These are phyloP conservation scores for Sisyra terminalis DNA, from an alignment of 2,888 invertebrate species.

Conservation along the genomic window DNA sequence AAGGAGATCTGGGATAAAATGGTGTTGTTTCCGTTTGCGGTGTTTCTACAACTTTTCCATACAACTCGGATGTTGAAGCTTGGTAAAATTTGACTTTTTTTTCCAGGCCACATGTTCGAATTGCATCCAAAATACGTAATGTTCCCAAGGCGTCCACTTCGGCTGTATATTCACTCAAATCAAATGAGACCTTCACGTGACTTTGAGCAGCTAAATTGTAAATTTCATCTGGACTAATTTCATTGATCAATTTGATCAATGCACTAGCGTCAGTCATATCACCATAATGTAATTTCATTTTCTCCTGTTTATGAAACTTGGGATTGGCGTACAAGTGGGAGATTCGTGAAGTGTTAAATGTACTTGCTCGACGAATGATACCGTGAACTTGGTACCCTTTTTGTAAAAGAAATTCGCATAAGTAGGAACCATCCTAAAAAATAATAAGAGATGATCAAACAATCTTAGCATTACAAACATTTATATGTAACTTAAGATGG, in stretches of 20 bases:
- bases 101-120: slow-evolving; percentile 72
- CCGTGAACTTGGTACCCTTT: slow-evolving; percentile 96
- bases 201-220: slow-evolving; percentile 98
- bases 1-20: slow-evolving; percentile 91
- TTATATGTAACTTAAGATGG: no score
- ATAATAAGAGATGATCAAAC: no score
- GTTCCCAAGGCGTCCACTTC: slow-evolving; percentile 96
- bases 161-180: slow-evolving; percentile 96
- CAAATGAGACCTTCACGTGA: slow-evolving; percentile 98
- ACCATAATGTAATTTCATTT: slow-evolving; percentile 92
- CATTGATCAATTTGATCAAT: slow-evolving; percentile 64
- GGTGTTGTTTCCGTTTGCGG: slow-evolving; percentile 92
- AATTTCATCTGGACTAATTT: slow-evolving; percentile 76
- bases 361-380: slow-evolving; percentile 82
- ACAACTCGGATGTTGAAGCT: slow-evolving; percentile 89
- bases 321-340: slow-evolving; percentile 90
- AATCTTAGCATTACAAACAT: no score
- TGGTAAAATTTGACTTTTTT: slow-evolving; percentile 78
- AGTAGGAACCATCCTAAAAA: slow-evolving; percentile 86
- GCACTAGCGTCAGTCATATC: slow-evolving; percentile 98
- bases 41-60: slow-evolving; percentile 81
- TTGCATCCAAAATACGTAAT: slow-evolving; percentile 76
- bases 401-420: slow-evolving; percentile 80
- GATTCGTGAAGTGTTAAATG: slow-evolving; percentile 93
- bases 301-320: slow-evolving; percentile 66